These are phyloP conservation scores for Molossus molossus DNA, from an alignment of 2,797 vertebrate species.

Conservation along the genomic window DNA sequence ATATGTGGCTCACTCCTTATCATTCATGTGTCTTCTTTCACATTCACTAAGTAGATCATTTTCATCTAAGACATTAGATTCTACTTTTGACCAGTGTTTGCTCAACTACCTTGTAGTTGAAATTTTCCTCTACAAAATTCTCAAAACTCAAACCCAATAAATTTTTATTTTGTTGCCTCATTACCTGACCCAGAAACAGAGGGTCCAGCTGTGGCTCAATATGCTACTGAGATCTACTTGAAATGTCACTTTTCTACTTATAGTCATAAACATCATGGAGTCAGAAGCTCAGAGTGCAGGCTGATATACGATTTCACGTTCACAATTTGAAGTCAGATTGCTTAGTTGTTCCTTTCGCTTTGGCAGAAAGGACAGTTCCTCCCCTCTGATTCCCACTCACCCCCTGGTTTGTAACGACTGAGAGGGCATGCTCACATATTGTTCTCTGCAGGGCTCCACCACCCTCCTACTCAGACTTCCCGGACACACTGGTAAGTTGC, in stretches of 20 bases:
- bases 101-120: not conserved
- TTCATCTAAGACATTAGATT: not conserved
- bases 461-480: not conserved
- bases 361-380: not conserved
- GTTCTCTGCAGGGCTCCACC: not conserved
- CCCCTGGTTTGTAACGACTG: not conserved
- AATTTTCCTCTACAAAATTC: not conserved
- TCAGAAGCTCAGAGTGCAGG: not conserved
- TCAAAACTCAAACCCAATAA: not conserved
- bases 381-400: not conserved
- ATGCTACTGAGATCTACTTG: not conserved
- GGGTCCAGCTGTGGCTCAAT: not conserved
- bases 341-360: slow-evolving; percentile 3
- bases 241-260: slow-evolving; percentile 19
- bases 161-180: not conserved
- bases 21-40: not conserved
- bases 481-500: not conserved
- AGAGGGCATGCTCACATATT: slow-evolving; percentile 8
- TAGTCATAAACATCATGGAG: not conserved
- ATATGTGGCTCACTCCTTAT: not conserved
- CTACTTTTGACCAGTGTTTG: not conserved
- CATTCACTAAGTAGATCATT: not conserved
- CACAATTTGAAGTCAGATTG: not conserved
- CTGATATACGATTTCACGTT: not conserved
- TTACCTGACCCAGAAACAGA: not conserved